These are phyloP conservation scores for Monopterus albus DNA, from an alignment of 2,113 vertebrate genomes.

Conservation along the genomic window DNA sequence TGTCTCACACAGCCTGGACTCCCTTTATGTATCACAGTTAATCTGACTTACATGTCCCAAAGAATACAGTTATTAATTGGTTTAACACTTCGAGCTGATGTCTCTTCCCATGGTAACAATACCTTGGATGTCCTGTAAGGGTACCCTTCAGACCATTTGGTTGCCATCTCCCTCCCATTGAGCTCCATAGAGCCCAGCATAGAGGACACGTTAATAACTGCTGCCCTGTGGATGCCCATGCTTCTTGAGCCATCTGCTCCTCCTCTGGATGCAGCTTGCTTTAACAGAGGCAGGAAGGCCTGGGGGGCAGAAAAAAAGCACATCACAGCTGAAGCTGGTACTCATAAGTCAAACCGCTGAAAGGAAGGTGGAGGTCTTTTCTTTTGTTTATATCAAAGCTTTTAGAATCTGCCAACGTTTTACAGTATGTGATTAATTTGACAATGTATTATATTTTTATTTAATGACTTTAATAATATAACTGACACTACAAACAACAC, in stretches of 20 bases:
- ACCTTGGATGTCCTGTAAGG: slow-evolving; percentile 85
- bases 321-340: not conserved
- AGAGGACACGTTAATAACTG: slow-evolving; percentile 82
- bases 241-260: slow-evolving; percentile 38
- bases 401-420: no score
- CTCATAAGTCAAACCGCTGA: no score
- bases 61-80: not conserved
- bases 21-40: not conserved
- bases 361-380: no score
- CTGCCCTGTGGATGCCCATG: slow-evolving; percentile 82
- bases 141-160: slow-evolving; percentile 77
- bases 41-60: not conserved
- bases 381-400: no score
- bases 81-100: not conserved
- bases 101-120: not conserved
- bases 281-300: slow-evolving; percentile 80
- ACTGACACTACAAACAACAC: no score
- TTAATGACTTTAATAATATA: no score
- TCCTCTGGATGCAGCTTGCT: slow-evolving; percentile 75
- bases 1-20: not conserved
- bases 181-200: slow-evolving; percentile 82
- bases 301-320: slow-evolving; percentile 40
- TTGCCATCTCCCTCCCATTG: slow-evolving; percentile 68
- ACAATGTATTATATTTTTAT: no score
- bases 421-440: no score